A percentile compares a stretch with the other conserved stretches of the same genome.
Evolutionary conservation across 2,113 vertebrate genomes (phyloP).

Genomic region (Silurus glanis): DNA sequence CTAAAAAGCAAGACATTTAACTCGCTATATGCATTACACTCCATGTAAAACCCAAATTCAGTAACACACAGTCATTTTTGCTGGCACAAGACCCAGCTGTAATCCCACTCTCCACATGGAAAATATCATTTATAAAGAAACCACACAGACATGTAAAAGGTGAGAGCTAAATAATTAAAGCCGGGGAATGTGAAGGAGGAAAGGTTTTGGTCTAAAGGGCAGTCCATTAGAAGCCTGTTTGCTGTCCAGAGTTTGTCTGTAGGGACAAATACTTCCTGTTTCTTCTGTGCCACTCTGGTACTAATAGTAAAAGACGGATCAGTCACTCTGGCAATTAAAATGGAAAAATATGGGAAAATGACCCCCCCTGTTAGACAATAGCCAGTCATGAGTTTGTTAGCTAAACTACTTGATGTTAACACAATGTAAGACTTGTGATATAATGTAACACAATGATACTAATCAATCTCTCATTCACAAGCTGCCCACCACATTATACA

Average conservation of each 20-base stretch:
- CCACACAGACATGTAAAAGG: neutral
- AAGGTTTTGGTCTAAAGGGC: conserved; percentile 29
- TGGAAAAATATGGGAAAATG: neutral
- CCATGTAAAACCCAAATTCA: neutral
- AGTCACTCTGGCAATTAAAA: neutral
- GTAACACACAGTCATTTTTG: neutral
- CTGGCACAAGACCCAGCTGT: neutral
- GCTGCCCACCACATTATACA: neutral
- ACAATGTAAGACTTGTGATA: too few relatives aligned
- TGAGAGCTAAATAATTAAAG: conserved; percentile 23
- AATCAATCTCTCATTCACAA: neutral
- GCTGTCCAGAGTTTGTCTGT: conserved; percentile 20
- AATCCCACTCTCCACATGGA: neutral
- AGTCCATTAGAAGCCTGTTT: conserved; percentile 36
- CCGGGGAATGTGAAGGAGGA: conserved; percentile 1
- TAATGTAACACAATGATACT: neutral
- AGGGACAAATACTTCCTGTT: neutral
- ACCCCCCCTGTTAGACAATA: neutral
- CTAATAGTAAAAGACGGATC: neutral
- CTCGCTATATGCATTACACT: neutral
- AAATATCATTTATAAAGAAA: neutral
- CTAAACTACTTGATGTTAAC: neutral
- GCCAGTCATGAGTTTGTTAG: neutral
- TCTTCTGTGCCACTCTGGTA: neutral
- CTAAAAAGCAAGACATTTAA: neutral